Conservation (phyloP, 2,113 vertebrate genomes). For the Thryonomys swinderianus region DNA sequence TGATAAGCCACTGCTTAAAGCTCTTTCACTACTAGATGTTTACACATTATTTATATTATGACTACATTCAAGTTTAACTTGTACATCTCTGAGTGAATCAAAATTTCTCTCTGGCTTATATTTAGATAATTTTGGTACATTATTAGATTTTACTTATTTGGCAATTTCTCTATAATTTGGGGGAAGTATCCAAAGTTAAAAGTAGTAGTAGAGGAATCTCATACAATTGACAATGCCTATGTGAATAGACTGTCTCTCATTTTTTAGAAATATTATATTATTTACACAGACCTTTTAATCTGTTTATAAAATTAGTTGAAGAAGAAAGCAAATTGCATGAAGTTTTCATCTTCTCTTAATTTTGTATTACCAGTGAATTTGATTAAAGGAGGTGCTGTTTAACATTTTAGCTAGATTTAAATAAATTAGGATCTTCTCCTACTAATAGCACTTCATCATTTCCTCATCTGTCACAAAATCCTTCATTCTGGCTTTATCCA, state of each 20-base stretch:
- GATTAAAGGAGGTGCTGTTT: neutral
- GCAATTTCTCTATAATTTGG: slow-evolving; percentile 27
- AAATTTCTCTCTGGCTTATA: neutral
- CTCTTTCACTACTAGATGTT: neutral
- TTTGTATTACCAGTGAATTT: slow-evolving; percentile 43
- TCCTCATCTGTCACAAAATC: neutral
- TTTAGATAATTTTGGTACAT: neutral
- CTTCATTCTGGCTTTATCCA: neutral
- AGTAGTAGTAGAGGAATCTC: neutral
- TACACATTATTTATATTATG: neutral
- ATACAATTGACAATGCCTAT: neutral
- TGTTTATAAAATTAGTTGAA: neutral
- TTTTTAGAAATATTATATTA: slow-evolving; percentile 42
- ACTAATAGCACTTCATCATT: neutral
- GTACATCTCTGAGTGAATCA: neutral
- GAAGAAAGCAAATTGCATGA: neutral
- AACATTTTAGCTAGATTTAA: neutral
- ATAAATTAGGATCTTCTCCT: neutral
- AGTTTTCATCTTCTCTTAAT: neutral
- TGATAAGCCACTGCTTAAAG: neutral
- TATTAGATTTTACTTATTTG: neutral
- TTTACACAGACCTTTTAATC: neutral
- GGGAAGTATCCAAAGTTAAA: neutral
- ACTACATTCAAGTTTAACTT: slow-evolving; percentile 17
- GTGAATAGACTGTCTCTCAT: neutral